Evolutionary conservation across 2,113 vertebrate species (phyloP), one percentile per base, ranked within the genome.

Genomic region (Rhinogobius similis): DNA sequence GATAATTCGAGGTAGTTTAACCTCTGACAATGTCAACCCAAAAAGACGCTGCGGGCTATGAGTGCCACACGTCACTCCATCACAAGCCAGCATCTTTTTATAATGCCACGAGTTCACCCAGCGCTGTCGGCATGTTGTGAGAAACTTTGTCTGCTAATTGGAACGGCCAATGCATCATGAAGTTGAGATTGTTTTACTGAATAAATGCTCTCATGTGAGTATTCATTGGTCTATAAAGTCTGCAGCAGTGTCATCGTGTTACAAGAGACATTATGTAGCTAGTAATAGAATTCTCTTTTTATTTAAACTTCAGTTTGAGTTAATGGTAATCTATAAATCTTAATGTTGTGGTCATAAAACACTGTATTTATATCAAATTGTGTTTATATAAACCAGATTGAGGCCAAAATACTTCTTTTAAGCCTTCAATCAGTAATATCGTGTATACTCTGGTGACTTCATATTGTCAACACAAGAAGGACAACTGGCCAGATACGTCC

Each of bases 191-290:
- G 69, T 74, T 84, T 89, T 83, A 82, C 85, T 66, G 65, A 74
- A 85, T 89, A 85, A 89, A 91, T 82, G 50, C 73, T 78, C 84
- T 91, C 83, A 76, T 44, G 70, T 62, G 46, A 50, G 83, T 71
- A 66, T 87, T 87, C 69, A 84, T 55, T 70, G 79, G 23, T 75
- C 68, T 72, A 68, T 90, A 70, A 87, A 90, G 27, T 56, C 32
- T 36, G 67, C 16, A 78, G 64, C 70, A 20, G 20, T 65, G 77
- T 39, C 32, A 70, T 89, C 65, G 14, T 66, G 70, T 91, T 84
- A 84, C 87, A 12, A 7, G 48, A 65, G 72, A 76, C 29, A 61
- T 73, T 50, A 38, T 76, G 39, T 79, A 74, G 32, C 68, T 85
- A 81, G 41, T 81, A 85, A 48, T 70, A 39, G 0, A 67, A 65